phyloP scores from a whole-genome alignment of 2,113 vertebrate species.

The Serilophus lunatus region DNA sequence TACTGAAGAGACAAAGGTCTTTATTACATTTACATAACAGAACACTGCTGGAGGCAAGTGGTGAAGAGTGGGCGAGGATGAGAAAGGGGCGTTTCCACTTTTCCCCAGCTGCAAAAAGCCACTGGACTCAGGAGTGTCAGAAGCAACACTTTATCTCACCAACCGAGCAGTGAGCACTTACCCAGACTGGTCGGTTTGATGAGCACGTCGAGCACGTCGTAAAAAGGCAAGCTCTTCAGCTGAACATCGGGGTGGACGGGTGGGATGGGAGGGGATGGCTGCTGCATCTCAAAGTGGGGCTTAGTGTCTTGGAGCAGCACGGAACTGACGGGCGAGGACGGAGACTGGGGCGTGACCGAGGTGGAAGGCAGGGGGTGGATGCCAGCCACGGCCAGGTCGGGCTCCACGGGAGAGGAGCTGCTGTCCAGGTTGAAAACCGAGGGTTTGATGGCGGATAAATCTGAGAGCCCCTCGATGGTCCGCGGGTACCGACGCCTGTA shows the following conservation, averaged over 20 bases:
- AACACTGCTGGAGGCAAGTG: not conserved
- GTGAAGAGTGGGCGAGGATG: not conserved
- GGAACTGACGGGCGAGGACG: slow-evolving; percentile 72
- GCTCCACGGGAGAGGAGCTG: slow-evolving; percentile 66
- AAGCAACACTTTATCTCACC: not conserved
- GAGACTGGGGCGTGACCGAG: slow-evolving; percentile 68
- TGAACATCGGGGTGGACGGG: slow-evolving; percentile 96
- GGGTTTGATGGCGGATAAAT: slow-evolving; percentile 71
- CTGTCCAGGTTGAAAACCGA: slow-evolving; percentile 69
- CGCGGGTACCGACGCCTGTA: slow-evolving; percentile 81
- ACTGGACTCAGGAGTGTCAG: not conserved
- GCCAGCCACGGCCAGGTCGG: slow-evolving; percentile 69
- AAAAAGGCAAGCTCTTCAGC: slow-evolving; percentile 92
- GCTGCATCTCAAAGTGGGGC: slow-evolving; percentile 90
- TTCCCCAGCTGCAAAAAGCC: not conserved
- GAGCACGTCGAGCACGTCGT: slow-evolving; percentile 92
- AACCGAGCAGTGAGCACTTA: slow-evolving; percentile 65
- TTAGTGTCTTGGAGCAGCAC: slow-evolving; percentile 76
- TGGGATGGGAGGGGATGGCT: slow-evolving; percentile 83
- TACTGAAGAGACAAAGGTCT: not conserved
- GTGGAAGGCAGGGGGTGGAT: slow-evolving; percentile 74
- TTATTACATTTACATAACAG: not conserved
- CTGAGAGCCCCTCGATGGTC: slow-evolving; percentile 76
- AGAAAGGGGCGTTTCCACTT: not conserved
- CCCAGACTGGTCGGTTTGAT: slow-evolving; percentile 96